Evolutionary conservation across 2,113 vertebrate species (phyloP).

Genomic region (Lepus timidus): DNA sequence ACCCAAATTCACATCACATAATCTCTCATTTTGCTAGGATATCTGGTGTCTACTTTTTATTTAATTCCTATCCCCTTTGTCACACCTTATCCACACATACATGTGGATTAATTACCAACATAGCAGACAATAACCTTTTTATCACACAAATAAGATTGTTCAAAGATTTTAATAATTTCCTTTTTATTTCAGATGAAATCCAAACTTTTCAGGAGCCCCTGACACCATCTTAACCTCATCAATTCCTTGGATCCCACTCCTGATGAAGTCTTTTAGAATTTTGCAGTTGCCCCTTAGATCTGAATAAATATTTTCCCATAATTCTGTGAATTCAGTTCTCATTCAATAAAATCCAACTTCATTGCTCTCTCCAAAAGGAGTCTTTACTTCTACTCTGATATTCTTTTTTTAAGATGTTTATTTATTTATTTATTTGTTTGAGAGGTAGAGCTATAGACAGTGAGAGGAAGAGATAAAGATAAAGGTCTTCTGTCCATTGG

Average conservation of each 20-base stretch:
- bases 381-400: background rate
- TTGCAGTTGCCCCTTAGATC: background rate
- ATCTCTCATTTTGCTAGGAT: background rate
- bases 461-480: no score
- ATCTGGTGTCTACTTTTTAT: background rate
- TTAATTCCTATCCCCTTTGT: background rate
- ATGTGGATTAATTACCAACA: background rate
- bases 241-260: background rate
- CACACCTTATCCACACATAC: background rate
- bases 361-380: background rate
- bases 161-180: background rate
- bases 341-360: background rate
- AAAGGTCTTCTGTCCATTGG: no score
- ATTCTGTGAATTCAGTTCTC: background rate
- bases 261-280: background rate
- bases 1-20: background rate
- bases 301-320: background rate
- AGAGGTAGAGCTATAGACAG: no score
- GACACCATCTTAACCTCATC: background rate
- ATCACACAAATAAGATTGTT: background rate
- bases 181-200: conserved; percentile 4
- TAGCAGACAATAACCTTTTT: background rate
- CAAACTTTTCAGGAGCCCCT: background rate
- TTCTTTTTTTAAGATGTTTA: background rate
- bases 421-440: no score